A percentile compares a stretch with the other conserved stretches of the same genome.
Evolutionary conservation across 1,140 invertebrate genomes (phyloP).

Genomic region (Drosophila parabipectinata): DNA sequence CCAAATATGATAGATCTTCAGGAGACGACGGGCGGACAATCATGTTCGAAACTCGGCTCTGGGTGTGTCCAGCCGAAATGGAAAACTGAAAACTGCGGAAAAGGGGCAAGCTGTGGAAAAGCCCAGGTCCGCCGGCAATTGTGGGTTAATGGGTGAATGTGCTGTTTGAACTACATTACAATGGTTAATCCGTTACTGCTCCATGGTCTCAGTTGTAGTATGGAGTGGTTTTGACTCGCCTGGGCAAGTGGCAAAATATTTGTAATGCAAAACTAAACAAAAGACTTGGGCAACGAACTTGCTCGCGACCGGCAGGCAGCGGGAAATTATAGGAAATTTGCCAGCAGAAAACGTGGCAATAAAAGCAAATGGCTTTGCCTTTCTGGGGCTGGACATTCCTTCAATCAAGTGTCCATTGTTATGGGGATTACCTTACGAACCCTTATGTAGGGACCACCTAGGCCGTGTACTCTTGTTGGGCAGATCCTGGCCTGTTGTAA

Average conservation of each 20-base stretch:
- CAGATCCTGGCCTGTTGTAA: background rate
- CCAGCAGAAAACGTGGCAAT: conserved; percentile 23
- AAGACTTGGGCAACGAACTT: conserved; percentile 43
- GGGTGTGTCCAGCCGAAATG: conserved; percentile 39
- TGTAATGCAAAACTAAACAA: conserved; percentile 44
- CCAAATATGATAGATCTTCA: conserved; percentile 59
- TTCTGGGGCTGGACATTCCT: background rate
- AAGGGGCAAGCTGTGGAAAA: conserved; percentile 15
- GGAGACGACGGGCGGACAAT: conserved; percentile 43
- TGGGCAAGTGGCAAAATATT: conserved; percentile 56
- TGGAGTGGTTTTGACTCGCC: conserved; percentile 20
- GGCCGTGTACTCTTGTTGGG: background rate
- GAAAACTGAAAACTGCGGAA: conserved; percentile 53
- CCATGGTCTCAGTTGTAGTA: conserved; percentile 1
- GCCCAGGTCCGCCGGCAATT: conserved; percentile 56
- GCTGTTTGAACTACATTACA: conserved; percentile 70
- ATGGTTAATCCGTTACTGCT: conserved; percentile 47
- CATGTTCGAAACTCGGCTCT: conserved; percentile 22
- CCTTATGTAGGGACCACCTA: conserved; percentile 12
- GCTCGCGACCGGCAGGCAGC: conserved; percentile 4
- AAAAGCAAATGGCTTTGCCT: conserved; percentile 18
- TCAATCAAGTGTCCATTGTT: conserved; percentile 16
- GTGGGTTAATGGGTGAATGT: conserved; percentile 82
- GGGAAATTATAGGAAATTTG: conserved; percentile 46
- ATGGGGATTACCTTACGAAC: conserved; percentile 4